Evolutionary conservation across 2,888 invertebrate species (phyloP).

Genomic region (Hirtodrosophila duncani): DNA sequence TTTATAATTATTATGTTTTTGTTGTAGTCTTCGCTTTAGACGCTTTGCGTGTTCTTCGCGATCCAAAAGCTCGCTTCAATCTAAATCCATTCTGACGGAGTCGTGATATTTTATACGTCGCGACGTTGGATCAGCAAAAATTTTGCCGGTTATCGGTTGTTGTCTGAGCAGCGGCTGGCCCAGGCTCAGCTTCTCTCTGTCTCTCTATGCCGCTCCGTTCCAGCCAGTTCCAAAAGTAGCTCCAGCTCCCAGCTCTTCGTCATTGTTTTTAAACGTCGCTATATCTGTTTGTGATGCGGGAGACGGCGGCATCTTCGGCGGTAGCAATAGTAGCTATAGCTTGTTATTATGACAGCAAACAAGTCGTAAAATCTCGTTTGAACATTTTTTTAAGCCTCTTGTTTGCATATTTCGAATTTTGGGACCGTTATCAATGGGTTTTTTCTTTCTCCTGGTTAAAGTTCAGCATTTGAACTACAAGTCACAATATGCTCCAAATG

Average conservation of each 20-base stretch:
- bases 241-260: no score
- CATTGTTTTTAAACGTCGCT: slow-evolving; percentile 3
- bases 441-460: no score
- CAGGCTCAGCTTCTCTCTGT: slow-evolving; percentile 3
- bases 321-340: no score
- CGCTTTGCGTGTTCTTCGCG: slow-evolving; percentile 57
- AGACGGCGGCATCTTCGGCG: slow-evolving; percentile 30
- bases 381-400: background rate
- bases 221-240: no score
- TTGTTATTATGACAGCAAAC: slow-evolving; percentile 63
- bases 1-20: slow-evolving; percentile 12
- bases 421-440: no score
- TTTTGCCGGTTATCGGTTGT: slow-evolving; percentile 54
- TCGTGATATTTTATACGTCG: slow-evolving; percentile 73
- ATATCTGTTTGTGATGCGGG: background rate
- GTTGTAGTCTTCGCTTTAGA: slow-evolving; percentile 8
- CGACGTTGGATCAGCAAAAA: slow-evolving; percentile 16
- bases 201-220: background rate
- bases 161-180: slow-evolving; percentile 11
- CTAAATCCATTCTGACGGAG: slow-evolving; percentile 74
- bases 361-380: slow-evolving; percentile 59
- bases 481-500: no score
- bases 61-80: slow-evolving; percentile 72
- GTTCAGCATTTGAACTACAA: no score
- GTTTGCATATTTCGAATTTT: no score